Conservation (phyloP, 2,888 invertebrate species). For the Ectropis crepuscularia region DNA sequence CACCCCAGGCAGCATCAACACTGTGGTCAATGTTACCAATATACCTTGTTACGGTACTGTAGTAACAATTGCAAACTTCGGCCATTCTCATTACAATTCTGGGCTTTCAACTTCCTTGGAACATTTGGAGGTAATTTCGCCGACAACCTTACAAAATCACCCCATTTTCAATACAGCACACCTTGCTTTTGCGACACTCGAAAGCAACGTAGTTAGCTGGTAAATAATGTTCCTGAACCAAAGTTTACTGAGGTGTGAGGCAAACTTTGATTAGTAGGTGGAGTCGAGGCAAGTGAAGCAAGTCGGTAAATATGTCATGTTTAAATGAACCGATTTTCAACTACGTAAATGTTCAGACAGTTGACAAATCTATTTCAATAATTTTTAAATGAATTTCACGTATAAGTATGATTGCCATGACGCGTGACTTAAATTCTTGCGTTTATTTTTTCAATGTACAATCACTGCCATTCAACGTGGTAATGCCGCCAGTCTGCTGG, state of each 20-base stretch:
- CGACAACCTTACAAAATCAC: slow-evolving; percentile 34
- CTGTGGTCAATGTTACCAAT: too few species aligned
- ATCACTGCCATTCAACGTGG: too few species aligned
- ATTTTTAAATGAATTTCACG: neutral
- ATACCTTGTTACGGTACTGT: too few species aligned
- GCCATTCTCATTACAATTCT: too few species aligned
- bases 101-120: neutral
- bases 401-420: neutral
- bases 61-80: too few species aligned
- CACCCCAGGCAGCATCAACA: too few species aligned
- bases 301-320: slow-evolving; percentile 20
- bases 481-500: too few species aligned
- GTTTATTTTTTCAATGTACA: too few species aligned
- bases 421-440: too few species aligned
- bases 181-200: slow-evolving; percentile 27
- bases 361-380: neutral
- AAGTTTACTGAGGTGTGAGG: slow-evolving; percentile 14
- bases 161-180: slow-evolving; percentile 36
- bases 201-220: slow-evolving; percentile 22
- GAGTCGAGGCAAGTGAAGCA: slow-evolving; percentile 10
- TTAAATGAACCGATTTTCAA: slow-evolving; percentile 6
- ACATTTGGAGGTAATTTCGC: slow-evolving; percentile 1
- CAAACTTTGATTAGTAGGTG: slow-evolving; percentile 25
- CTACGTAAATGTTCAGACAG: neutral
- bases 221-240: slow-evolving; percentile 28